These are phyloP conservation scores for Regulus satrapa DNA, from an alignment of 2,113 vertebrate species.

Conservation along the genomic window DNA sequence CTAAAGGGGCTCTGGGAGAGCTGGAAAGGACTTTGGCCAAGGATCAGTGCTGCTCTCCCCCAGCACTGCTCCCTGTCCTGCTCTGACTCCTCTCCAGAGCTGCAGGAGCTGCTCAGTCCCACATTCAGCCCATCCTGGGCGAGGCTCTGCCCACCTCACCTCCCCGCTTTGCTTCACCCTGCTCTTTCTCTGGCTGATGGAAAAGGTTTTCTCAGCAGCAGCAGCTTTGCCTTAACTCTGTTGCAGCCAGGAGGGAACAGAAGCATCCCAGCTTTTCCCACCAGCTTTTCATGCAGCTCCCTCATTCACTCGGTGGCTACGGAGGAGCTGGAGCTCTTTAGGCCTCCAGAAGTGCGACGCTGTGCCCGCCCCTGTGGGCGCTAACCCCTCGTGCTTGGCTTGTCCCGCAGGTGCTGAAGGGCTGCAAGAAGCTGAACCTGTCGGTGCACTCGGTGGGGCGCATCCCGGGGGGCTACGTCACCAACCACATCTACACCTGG, in stretches of 20 bases:
- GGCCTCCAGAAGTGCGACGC: background rate
- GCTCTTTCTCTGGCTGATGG: background rate
- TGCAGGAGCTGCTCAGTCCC: background rate
- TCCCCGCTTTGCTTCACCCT: background rate
- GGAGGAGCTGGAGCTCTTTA: background rate
- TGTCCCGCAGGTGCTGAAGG: conserved; percentile 86
- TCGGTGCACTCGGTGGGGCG: conserved; percentile 89
- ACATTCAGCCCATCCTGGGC: background rate
- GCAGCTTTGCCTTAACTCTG: background rate
- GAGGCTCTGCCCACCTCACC: background rate
- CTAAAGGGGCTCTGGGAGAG: background rate
- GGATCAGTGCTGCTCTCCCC: background rate
- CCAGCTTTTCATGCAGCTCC: background rate
- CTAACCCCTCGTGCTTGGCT: background rate
- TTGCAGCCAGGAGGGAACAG: background rate
- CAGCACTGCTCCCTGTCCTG: background rate
- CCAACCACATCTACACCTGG: conserved; percentile 98
- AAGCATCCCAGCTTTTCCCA: background rate
- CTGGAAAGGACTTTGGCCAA: background rate
- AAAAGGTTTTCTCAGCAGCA: background rate
- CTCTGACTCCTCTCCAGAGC: background rate
- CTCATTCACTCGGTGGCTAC: background rate
- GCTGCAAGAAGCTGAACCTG: conserved; percentile 91
- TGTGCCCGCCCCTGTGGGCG: background rate
- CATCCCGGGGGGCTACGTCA: conserved; percentile 91